Base-by-base conservation (phyloP, 2,113 vertebrate genomes). In the Tachysurus vachellii region DNA sequence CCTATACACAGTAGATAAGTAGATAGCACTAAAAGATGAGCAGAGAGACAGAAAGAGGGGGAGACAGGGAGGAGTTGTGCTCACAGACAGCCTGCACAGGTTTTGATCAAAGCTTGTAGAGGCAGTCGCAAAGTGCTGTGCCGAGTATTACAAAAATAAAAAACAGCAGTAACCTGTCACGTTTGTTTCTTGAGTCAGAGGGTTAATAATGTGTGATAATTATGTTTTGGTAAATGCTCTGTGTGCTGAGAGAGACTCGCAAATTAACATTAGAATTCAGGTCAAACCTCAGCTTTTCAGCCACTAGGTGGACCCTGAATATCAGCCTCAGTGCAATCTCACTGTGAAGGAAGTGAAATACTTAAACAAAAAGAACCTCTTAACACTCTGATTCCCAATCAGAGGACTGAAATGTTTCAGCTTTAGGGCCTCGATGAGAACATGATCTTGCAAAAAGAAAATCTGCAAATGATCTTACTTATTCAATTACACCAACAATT, bases 51-150 rank as follows among this genome's bases (percentile, higher is more conserved):
- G 26, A 31, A 11, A 50, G 53, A 36, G 7, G 28, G 28, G 19
- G n/a, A 50, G 10, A 36, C 6, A 50, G 17, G 11, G n/a, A 64
- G 19, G 50, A 66, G 17, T 90, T 89, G 91, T 91, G 93, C 92
- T 88, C 54, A 61, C 91, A 89, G 91, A 92, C 91, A 92, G 91
- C 23, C 68, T 71, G 90, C 93, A 94, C 92, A 93, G 91, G 88
- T 92, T 90, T 91, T 94, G 94, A 95, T 95, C 94, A 95, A 95
- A 95, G 94, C 92, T 90, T 91, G 93, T 91, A 89, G 90, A 95
- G 93, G 92, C 89, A 80, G 87, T 89, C 62, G 86, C 88, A 84
- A 91, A 93, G 93, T 92, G 90, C 84, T 90, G 92, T 91, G 93
- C 90, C 50, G 9, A 91, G 88, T 90, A 91, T 91, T 88, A 88